These are phyloP conservation scores for Trachymyrmex septentrionalis DNA, from an alignment of 1,140 invertebrate species.

Conservation along the genomic window DNA sequence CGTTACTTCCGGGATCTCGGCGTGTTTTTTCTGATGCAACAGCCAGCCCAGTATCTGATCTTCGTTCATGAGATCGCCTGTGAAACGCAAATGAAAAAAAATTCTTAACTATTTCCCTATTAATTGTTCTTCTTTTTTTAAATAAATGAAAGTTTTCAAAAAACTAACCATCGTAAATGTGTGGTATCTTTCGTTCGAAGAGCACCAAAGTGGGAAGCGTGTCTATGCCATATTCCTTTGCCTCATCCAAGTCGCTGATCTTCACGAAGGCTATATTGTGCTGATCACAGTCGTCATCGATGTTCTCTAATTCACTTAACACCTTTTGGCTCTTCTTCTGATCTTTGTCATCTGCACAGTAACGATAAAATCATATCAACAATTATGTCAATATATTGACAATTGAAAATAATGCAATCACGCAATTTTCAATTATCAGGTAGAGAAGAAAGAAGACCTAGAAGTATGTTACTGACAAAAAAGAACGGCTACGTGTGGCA, in stretches of 20 bases:
- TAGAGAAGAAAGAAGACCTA: not conserved
- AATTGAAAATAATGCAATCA: not conserved
- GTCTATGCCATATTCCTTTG: slow-evolving; percentile 96
- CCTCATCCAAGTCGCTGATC: slow-evolving; percentile 95
- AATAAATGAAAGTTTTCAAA: not conserved
- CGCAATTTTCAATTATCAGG: not conserved
- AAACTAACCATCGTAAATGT: slow-evolving; percentile 92
- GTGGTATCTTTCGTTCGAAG: slow-evolving; percentile 95
- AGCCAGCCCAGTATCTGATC: slow-evolving; percentile 96
- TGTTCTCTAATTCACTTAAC: slow-evolving; percentile 95
- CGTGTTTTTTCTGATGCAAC: slow-evolving; percentile 95
- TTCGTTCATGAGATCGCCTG: slow-evolving; percentile 95
- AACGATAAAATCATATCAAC: not conserved
- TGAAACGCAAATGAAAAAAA: not conserved
- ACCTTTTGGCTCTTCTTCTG: slow-evolving; percentile 96
- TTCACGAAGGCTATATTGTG: slow-evolving; percentile 97
- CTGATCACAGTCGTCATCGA: slow-evolving; percentile 97
- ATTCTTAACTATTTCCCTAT: not conserved
- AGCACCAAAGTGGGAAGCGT: slow-evolving; percentile 93
- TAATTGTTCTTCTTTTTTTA: not conserved
- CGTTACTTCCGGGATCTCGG: slow-evolving; percentile 96
- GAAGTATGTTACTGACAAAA: slow-evolving; percentile 92
- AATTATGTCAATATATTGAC: not conserved
- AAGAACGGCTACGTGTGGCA: slow-evolving; percentile 94
- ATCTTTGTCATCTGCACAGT: slow-evolving; percentile 93